Conservation (phyloP, 2,797 vertebrate species). For the Philypnodon macrostomus region DNA sequence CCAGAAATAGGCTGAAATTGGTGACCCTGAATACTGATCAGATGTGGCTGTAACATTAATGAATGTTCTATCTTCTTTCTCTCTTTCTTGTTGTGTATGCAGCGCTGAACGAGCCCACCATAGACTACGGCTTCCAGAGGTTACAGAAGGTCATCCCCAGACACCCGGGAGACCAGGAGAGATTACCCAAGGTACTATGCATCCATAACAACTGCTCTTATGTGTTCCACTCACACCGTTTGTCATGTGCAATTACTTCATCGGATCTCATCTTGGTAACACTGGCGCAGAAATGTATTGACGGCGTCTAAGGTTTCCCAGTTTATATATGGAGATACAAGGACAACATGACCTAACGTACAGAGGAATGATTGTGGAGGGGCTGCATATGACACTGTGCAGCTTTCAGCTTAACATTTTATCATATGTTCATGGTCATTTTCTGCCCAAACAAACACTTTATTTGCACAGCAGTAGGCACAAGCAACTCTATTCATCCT, state of each 20-base stretch:
- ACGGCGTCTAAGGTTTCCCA: slow-evolving; percentile 58
- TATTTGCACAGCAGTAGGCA: slow-evolving; percentile 52
- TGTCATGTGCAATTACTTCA: slow-evolving; percentile 44
- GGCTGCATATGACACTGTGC: slow-evolving; percentile 35
- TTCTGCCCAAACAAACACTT: slow-evolving; percentile 60
- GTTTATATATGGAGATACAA: slow-evolving; percentile 49
- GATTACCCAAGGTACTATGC: slow-evolving; percentile 92
- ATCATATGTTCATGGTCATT: slow-evolving; percentile 57
- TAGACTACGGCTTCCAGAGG: slow-evolving; percentile 98
- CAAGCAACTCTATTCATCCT: slow-evolving; percentile 67
- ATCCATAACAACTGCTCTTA: slow-evolving; percentile 33
- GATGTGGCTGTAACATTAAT: slow-evolving; percentile 8
- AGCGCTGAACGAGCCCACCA: slow-evolving; percentile 97
- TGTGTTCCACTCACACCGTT: slow-evolving; percentile 26
- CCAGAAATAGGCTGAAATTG: slow-evolving; percentile 9
- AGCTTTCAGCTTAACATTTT: slow-evolving; percentile 40
- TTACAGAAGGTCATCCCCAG: slow-evolving; percentile 98
- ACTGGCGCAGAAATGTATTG: slow-evolving; percentile 43
- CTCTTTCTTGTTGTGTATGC: slow-evolving; percentile 51
- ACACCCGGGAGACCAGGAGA: slow-evolving; percentile 96
- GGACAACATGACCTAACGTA: slow-evolving; percentile 49
- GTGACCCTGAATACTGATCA: slow-evolving; percentile 14
- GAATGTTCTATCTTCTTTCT: slow-evolving; percentile 3
- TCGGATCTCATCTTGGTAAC: slow-evolving; percentile 40
- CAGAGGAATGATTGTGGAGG: slow-evolving; percentile 41